Evolutionary conservation across 2,797 vertebrate genomes (phyloP).

Genomic region (Gouania willdenowi): DNA sequence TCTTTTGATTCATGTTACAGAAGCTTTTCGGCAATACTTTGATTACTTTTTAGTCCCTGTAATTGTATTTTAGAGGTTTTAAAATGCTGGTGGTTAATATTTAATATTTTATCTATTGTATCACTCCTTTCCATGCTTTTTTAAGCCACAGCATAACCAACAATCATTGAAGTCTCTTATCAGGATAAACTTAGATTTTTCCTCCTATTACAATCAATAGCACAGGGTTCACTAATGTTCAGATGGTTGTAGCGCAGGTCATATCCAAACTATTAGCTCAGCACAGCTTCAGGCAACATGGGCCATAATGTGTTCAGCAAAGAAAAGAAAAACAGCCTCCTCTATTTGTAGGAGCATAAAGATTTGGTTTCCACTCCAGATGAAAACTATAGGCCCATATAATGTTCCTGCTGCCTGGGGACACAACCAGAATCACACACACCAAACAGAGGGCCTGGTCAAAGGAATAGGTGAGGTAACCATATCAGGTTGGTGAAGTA

Average conservation of each 20-base stretch:
- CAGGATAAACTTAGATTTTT: too few species aligned
- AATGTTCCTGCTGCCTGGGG: constrained; percentile 56
- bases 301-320: constrained; percentile 52
- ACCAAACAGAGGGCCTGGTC: constrained; percentile 16
- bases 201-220: too few species aligned
- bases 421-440: constrained; percentile 29
- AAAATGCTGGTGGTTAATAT: too few species aligned
- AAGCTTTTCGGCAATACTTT: too few species aligned
- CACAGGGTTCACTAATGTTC: constrained; percentile 32
- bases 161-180: too few species aligned
- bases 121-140: too few species aligned
- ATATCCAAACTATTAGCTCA: constrained; percentile 48
- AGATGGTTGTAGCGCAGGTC: constrained; percentile 13
- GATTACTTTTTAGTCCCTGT: too few species aligned
- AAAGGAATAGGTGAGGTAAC: constrained; percentile 21
- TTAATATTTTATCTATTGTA: too few species aligned
- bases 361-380: constrained; percentile 67
- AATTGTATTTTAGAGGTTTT: too few species aligned
- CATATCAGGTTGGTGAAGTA: constrained; percentile 51
- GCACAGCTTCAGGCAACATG: constrained; percentile 39
- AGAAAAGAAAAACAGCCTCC: constrained; percentile 48
- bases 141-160: too few species aligned
- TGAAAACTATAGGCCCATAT: constrained; percentile 65
- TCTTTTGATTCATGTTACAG: too few species aligned
- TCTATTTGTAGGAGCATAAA: constrained; percentile 67